Base-by-base conservation (phyloP, 2,888 invertebrate genomes). In the Drosophila demipolita region DNA sequence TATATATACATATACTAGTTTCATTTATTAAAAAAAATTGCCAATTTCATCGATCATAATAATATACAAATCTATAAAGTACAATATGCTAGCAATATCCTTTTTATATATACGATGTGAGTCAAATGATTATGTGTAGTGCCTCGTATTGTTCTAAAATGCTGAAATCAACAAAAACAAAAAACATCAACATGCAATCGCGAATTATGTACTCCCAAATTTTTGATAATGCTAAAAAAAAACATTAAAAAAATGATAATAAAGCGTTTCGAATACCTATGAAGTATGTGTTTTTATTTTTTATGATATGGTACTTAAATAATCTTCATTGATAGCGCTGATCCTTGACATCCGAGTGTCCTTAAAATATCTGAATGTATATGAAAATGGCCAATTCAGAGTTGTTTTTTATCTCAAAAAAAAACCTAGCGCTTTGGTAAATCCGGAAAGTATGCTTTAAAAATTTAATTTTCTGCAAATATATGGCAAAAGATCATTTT, bases 61-160 rank as follows among this genome's bases (percentile, higher is more conserved):
- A 71, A 60, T 68, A 75, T 70, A 70, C 74, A 76, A 74, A 71
- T 87, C 76, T 83, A 50, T 48, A 65, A 78, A 89, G 82, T 76
- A 82, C 74, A 84, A 89, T 84, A 76, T 72, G 69, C 73, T 89
- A 89, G 73, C 66, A 62, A 79, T 75, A 67, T 75, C 72, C 67
- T 74, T 87, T 89, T 75, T 54, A 66, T 71, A 73, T 58, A 66
- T 70, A 52, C 55, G 33, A 53, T 49, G 76, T 64, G 45, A 52
- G 67, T 29, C 40, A 71, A 42, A 57, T 66, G 67, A 77, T 68
- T 52, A 65, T 68, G 57, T 78, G 73, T 73, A 78, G 73, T 66
- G 72, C 61, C 54, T 53, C 78, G 59, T 36, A 61, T 53, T 68
- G 65, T 77, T 80, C 54, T 48, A 35, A 64, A 57, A 77, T 54